Base-by-base conservation (phyloP, 2,888 invertebrate genomes). In the Cordilura impudica region DNA sequence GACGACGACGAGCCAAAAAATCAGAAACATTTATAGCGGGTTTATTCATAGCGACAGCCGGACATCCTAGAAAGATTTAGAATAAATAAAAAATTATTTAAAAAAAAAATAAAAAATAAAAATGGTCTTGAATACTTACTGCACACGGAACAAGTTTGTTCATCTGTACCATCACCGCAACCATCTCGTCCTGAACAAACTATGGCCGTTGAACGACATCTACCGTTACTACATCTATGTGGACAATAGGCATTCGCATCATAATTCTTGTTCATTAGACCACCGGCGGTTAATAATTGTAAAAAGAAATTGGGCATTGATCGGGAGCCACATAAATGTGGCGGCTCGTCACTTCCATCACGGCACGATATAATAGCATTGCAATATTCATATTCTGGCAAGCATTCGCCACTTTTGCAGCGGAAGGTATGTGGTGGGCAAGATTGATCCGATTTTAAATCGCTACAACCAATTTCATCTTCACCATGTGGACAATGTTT, bases 341-440 rank as follows among this genome's bases (percentile, higher is more conserved):
- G 93, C 0, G 95, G 95, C 88, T 97, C 97, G 87, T 97, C 97
- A 78, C 95, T 96, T n/a, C 94, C 96, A 89, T 97, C 97, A 83
- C 94, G 93, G 90, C 97, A 97, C 77, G 94, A 93, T 61, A 95
- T 92, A 69, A 96, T 95, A 4, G 97, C 96, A 90, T 97, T 97
- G 90, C 97, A 97, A 90, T 96, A 97, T 89, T 96, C 96, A 87
- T 96, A 96, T 85, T 96, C 96, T 0, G 97, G 97, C 74, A 97
- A 90, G 86, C 97, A 97, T 87, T 95, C 95, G 21, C 97, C 97
- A 83, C 95, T 95, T 81, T 93, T 93, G 88, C 97, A 97, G 74
- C 95, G 93, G 91, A 96, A 96, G 12, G 96, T 95, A 83, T 96
- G 93, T 35, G 93, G 92, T 18, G 96, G 96, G 86, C 97, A 96